These are phyloP conservation scores for Aquatica leii DNA, from an alignment of 2,888 invertebrate genomes.

Conservation along the genomic window DNA sequence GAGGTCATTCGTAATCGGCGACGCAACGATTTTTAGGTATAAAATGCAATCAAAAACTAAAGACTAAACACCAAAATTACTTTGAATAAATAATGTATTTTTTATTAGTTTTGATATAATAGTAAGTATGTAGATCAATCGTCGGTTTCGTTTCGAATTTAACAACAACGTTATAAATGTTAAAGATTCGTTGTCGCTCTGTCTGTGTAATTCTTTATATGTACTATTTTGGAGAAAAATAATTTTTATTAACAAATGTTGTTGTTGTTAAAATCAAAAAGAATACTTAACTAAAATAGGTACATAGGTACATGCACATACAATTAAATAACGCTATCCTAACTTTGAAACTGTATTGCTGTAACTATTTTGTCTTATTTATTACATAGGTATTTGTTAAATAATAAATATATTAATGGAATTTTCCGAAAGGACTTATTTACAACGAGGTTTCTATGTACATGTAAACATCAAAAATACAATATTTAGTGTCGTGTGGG, in stretches of 20 bases:
- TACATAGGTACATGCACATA: constrained; percentile 38
- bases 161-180: constrained; percentile 40
- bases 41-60: not conserved
- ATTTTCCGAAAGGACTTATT: constrained; percentile 40
- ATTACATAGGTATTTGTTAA: constrained; percentile 42
- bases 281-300: constrained; percentile 33
- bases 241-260: constrained; percentile 15
- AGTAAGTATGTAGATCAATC: constrained; percentile 52
- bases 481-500: constrained; percentile 9
- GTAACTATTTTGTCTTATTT: constrained; percentile 43
- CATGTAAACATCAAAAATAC: constrained; percentile 22
- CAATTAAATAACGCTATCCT: constrained; percentile 32
- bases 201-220: not conserved
- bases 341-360: constrained; percentile 57
- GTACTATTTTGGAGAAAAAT: not conserved
- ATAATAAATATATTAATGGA: constrained; percentile 50
- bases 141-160: constrained; percentile 45
- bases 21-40: not conserved
- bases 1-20: too few species aligned
- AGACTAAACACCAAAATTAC: constrained; percentile 10
- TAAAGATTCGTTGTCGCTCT: constrained; percentile 12
- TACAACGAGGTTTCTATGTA: constrained; percentile 35
- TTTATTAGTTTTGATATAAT: constrained; percentile 53
- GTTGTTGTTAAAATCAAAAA: constrained; percentile 30
- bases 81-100: constrained; percentile 59